Conservation (phyloP, 2,797 vertebrate species). For the Lophius americanus region DNA sequence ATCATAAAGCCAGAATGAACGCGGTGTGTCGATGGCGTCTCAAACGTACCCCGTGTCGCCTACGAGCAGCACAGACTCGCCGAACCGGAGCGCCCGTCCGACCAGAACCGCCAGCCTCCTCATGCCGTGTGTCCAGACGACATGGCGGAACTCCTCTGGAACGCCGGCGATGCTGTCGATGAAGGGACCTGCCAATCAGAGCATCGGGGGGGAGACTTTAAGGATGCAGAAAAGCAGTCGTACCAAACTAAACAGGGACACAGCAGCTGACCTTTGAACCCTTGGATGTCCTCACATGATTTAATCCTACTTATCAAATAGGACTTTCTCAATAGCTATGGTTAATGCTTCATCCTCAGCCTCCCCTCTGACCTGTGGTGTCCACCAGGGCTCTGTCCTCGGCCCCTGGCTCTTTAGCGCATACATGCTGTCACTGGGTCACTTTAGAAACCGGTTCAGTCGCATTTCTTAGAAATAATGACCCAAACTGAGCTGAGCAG, state of each 20-base stretch:
- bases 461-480: no score
- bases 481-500: no score
- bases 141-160: conserved; percentile 87
- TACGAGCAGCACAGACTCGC: conserved; percentile 93
- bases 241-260: neutral
- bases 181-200: conserved; percentile 72
- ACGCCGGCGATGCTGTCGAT: conserved; percentile 80
- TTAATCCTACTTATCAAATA: no score
- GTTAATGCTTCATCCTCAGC: no score
- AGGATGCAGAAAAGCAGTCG: no score
- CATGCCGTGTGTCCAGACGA: conserved; percentile 94
- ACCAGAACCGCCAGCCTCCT: conserved; percentile 89
- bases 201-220: neutral
- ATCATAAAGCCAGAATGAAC: neutral
- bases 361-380: no score
- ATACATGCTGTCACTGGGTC: no score
- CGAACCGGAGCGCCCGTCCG: conserved; percentile 90
- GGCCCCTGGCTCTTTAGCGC: no score
- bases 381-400: no score
- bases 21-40: neutral
- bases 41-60: conserved; percentile 93
- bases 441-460: no score
- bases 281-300: no score
- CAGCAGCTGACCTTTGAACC: neutral
- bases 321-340: no score